Base-by-base conservation (phyloP, 2,113 vertebrate genomes). In the Mesocricetus auratus region DNA sequence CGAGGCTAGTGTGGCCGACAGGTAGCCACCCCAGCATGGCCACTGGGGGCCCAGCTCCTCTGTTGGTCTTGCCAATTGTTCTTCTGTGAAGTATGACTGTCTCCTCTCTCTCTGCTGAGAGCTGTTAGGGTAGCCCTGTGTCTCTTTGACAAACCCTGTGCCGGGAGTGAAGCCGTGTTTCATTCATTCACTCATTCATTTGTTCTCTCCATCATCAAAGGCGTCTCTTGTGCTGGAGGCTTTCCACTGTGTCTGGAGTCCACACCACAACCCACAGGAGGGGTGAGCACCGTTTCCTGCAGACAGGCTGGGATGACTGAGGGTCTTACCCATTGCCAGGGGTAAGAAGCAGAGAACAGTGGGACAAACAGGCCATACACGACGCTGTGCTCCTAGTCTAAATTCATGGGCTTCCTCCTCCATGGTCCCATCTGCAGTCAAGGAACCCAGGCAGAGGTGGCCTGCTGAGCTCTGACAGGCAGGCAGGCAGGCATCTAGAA, bases 121-220 rank as follows among this genome's bases (percentile, higher is more conserved):
- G 26, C 4, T 15, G 2, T 64, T 31, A 1, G 0, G 7, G 1
- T 8, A 36, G 24, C 11, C 12, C 68, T 3, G 7, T 33, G 71
- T 66, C 26, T 74, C 12, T 11, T 85, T 64, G 36, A 66, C 22
- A 36, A 77, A 58, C 15, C 56, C 31, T 69, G 5, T 2, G 3
- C 21, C 6, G 1, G 53, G 26, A 42, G 50, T 47, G 16, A 21
- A 58, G 5, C 16, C 17, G 21, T 6, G 47, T 31, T 31, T 77
- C 66, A 22, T 31, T 50, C 66, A 66, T 33, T 81, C 26, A 0
- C 3, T 74, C 33, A 33, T 42, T 47, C 88, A 66, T 47, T 81
- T 31, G 3, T 47, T 94, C 68, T 31, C 16, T 68, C 62, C 24
- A 7, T 56, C 24, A 47, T 21, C 24, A 86, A 62, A 62, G 17